phyloP scores from a whole-genome alignment of 2,113 vertebrate genomes.

The Crotalus helleri region DNA sequence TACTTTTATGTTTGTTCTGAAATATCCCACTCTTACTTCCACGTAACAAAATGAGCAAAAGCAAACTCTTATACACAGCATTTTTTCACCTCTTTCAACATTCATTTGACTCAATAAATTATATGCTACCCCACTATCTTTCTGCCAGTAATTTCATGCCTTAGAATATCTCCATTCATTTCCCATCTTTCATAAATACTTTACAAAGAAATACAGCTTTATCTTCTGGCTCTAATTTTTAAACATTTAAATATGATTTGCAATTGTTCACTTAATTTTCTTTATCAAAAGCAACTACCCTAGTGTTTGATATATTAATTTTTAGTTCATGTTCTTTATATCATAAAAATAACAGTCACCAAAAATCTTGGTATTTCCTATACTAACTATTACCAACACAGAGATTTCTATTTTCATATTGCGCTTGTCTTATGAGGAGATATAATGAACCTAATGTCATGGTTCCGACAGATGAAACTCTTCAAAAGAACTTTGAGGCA shows the following conservation, averaged over 20 bases:
- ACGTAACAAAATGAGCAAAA: not conserved
- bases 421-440: not conserved
- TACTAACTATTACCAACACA: not conserved
- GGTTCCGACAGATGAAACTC: no score
- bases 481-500: no score
- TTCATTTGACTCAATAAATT: not conserved
- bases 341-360: not conserved
- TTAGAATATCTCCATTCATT: not conserved
- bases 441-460: not conserved
- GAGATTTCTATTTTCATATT: not conserved
- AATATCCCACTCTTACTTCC: not conserved
- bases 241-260: not conserved
- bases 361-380: not conserved
- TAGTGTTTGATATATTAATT: not conserved
- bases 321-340: not conserved
- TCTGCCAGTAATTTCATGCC: not conserved
- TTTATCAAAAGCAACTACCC: not conserved
- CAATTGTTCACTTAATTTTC: not conserved
- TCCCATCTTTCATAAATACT: not conserved
- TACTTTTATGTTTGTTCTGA: not conserved
- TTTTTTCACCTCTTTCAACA: not conserved
- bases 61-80: not conserved
- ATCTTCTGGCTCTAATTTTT: not conserved
- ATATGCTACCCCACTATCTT: not conserved
- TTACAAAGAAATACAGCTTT: not conserved